These are phyloP conservation scores for Hirtodrosophila histrioides DNA, from an alignment of 2,888 invertebrate genomes.

Conservation along the genomic window DNA sequence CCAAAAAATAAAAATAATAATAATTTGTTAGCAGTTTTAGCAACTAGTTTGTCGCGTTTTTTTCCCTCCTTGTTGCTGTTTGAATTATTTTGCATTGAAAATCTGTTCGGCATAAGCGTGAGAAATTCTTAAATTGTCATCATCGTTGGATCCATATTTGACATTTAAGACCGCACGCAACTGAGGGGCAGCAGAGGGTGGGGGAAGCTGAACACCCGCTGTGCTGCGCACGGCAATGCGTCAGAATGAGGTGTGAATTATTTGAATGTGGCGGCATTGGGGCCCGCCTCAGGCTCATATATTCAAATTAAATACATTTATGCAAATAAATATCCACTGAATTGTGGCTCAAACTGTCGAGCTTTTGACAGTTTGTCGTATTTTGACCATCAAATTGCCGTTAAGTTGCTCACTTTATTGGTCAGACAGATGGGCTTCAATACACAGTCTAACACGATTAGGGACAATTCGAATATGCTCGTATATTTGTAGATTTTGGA, in stretches of 20 bases:
- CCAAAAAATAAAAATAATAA: conserved; percentile 41
- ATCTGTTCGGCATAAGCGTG: conserved; percentile 58
- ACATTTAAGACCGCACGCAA: conserved; percentile 58
- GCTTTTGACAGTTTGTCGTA: conserved; percentile 70
- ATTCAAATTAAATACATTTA: conserved; percentile 73
- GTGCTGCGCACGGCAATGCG: conserved; percentile 34
- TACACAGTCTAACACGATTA: conserved; percentile 2
- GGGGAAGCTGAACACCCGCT: conserved; percentile 31
- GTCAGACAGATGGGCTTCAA: conserved; percentile 17
- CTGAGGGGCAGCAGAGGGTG: background rate
- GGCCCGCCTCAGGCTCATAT: conserved; percentile 47
- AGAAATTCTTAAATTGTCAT: conserved; percentile 58
- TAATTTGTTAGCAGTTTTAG: conserved; percentile 67
- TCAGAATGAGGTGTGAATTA: conserved; percentile 74
- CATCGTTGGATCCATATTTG: conserved; percentile 38
- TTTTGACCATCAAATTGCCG: conserved; percentile 68
- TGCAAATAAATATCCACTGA: conserved; percentile 66
- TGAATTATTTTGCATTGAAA: conserved; percentile 61
- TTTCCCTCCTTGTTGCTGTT: conserved; percentile 1
- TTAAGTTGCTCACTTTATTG: conserved; percentile 70
- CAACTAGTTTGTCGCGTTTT: conserved; percentile 43
- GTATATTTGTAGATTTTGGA: background rate
- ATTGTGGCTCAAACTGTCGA: conserved; percentile 38
- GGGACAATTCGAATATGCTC: conserved; percentile 1
- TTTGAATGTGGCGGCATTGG: conserved; percentile 46